These are phyloP conservation scores for Steatornis caripensis DNA, from an alignment of 2,113 vertebrate species.

Conservation along the genomic window DNA sequence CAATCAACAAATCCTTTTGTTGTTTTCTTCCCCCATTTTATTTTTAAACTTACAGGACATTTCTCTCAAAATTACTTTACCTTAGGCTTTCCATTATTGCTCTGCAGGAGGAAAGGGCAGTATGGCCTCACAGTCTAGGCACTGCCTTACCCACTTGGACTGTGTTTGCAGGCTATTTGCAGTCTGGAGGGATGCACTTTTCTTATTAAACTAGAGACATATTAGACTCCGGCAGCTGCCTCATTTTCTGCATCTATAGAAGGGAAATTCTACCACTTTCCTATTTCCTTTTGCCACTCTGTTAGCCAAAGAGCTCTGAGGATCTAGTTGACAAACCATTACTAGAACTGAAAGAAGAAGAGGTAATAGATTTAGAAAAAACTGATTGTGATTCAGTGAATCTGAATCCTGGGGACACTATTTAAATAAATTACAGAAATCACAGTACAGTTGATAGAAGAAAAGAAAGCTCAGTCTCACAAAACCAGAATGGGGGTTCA, in stretches of 20 bases:
- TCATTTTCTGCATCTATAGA: not conserved
- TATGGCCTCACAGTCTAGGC: not conserved
- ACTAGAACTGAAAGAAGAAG: not conserved
- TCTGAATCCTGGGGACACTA: not conserved
- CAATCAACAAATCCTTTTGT: slow-evolving; percentile 5
- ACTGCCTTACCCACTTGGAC: fast-evolving
- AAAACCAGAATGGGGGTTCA: not conserved
- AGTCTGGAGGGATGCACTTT: not conserved
- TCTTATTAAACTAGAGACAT: not conserved
- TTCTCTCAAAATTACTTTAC: not conserved
- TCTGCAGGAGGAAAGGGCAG: not conserved
- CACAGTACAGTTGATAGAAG: not conserved
- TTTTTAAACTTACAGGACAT: slow-evolving; percentile 28
- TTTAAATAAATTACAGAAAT: not conserved
- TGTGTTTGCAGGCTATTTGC: not conserved
- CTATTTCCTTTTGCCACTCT: not conserved
- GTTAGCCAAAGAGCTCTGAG: not conserved
- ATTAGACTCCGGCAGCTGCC: not conserved
- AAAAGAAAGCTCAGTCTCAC: not conserved
- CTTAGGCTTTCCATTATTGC: not conserved
- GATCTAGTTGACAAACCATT: not conserved
- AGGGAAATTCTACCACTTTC: not conserved
- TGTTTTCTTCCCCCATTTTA: slow-evolving; percentile 6
- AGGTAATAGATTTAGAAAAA: not conserved
- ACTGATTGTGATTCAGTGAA: not conserved